These are phyloP conservation scores for Junonia oenone DNA, from an alignment of 2,888 invertebrate genomes.

Conservation along the genomic window DNA sequence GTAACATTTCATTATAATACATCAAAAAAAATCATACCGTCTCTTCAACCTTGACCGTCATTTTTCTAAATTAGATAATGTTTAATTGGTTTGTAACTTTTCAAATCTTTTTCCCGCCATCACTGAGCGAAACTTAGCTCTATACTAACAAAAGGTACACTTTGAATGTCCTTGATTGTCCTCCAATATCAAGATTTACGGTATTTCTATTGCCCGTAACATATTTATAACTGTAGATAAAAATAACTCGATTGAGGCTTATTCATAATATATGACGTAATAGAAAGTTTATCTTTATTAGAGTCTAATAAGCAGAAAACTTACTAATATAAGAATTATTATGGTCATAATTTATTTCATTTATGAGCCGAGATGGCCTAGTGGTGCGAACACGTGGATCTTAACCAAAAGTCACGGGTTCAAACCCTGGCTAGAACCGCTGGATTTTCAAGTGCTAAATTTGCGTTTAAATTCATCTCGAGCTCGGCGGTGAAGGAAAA, in stretches of 20 bases:
- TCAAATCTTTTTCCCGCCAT: neutral
- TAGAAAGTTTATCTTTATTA: too few relatives aligned
- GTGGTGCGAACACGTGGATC: too few relatives aligned
- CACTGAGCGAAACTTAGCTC: neutral
- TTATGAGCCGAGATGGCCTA: too few relatives aligned
- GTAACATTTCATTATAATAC: too few relatives aligned
- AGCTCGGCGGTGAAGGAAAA: too few relatives aligned
- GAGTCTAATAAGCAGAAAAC: too few relatives aligned
- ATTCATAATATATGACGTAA: neutral
- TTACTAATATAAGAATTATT: too few relatives aligned
- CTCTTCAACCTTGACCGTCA: conserved; percentile 26
- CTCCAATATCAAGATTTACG: neutral
- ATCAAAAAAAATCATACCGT: conserved; percentile 19
- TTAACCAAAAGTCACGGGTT: too few relatives aligned
- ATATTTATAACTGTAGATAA: neutral
- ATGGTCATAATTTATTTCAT: too few relatives aligned
- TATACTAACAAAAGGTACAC: neutral
- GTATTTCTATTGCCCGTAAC: neutral
- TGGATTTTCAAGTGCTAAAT: too few relatives aligned
- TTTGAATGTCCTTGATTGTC: neutral
- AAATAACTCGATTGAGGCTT: neutral
- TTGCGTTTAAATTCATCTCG: too few relatives aligned
- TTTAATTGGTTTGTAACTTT: neutral
- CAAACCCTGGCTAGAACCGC: too few relatives aligned
- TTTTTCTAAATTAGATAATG: conserved; percentile 7